phyloP scores from a whole-genome alignment of 1,140 invertebrate genomes.

The Macrobrachium rosenbergii region DNA sequence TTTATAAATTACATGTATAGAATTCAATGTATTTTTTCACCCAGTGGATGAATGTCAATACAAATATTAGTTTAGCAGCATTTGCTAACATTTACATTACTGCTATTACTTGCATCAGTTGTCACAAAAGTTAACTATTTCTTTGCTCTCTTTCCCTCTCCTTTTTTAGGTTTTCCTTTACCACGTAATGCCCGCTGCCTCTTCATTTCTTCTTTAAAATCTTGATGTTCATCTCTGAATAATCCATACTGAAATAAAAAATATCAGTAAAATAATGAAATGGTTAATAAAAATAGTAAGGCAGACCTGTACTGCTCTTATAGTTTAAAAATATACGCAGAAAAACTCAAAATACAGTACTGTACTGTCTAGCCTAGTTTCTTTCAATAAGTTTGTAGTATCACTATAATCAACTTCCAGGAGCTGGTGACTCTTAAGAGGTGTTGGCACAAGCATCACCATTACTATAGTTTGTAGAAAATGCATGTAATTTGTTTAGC shows the following conservation, averaged over 20 bases:
- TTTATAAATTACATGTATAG: no score
- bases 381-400: no score
- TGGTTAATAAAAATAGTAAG: neutral
- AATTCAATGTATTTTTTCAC: no score
- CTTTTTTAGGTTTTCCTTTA: constrained; percentile 74
- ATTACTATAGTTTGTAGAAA: no score
- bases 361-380: no score
- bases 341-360: neutral
- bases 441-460: no score
- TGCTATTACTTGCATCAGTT: neutral
- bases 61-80: no score
- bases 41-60: no score
- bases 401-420: no score
- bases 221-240: constrained; percentile 89
- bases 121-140: constrained; percentile 23
- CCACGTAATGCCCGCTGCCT: constrained; percentile 82
- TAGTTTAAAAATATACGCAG: neutral
- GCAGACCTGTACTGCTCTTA: neutral
- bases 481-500: no score
- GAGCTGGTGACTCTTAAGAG: no score
- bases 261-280: neutral
- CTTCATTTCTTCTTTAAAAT: constrained; percentile 92
- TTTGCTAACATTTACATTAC: neutral
- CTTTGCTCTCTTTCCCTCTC: constrained; percentile 72
- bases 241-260: constrained; percentile 77